phyloP scores from a whole-genome alignment of 1,140 invertebrate genomes.

The Drosophila kepulauana region DNA sequence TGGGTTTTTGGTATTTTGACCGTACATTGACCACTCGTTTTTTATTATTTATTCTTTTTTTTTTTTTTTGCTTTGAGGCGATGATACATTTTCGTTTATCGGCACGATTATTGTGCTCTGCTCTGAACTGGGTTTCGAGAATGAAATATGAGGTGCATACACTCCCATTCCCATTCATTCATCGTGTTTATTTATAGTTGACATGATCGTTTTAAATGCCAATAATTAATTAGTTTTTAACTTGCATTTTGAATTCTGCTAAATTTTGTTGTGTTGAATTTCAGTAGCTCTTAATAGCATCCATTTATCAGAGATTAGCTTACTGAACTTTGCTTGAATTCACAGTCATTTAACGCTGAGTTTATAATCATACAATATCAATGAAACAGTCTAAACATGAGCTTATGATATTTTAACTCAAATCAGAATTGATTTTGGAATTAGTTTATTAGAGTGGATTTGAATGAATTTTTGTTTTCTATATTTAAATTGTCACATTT shows the following conservation, averaged over 20 bases:
- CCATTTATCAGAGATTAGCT: conserved; percentile 2
- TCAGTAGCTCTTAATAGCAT: conserved; percentile 11
- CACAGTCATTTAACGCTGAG: too few species aligned
- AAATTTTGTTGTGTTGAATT: neutral
- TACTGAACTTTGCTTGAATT: neutral
- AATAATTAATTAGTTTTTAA: conserved; percentile 14
- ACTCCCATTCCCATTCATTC: conserved; percentile 20
- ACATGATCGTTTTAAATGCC: conserved; percentile 17
- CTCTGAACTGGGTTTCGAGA: conserved; percentile 32
- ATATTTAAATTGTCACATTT: too few species aligned
- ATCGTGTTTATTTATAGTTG: conserved; percentile 34
- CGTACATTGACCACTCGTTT: conserved; percentile 66
- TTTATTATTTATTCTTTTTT: too few species aligned
- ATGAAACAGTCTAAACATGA: too few species aligned
- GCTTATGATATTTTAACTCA: too few species aligned
- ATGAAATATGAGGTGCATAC: conserved; percentile 22
- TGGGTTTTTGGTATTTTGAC: conserved; percentile 43
- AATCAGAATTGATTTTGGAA: too few species aligned
- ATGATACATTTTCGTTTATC: conserved; percentile 58
- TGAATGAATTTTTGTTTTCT: too few species aligned
- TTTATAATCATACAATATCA: too few species aligned
- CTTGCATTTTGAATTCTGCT: conserved; percentile 10
- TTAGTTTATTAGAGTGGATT: too few species aligned
- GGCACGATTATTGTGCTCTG: conserved; percentile 28
- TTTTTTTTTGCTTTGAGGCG: conserved; percentile 32